Evolutionary conservation across 2,888 invertebrate genomes (phyloP), one percentile per base, ranked within the genome.

Genomic region (Tinea semifulvella): DNA sequence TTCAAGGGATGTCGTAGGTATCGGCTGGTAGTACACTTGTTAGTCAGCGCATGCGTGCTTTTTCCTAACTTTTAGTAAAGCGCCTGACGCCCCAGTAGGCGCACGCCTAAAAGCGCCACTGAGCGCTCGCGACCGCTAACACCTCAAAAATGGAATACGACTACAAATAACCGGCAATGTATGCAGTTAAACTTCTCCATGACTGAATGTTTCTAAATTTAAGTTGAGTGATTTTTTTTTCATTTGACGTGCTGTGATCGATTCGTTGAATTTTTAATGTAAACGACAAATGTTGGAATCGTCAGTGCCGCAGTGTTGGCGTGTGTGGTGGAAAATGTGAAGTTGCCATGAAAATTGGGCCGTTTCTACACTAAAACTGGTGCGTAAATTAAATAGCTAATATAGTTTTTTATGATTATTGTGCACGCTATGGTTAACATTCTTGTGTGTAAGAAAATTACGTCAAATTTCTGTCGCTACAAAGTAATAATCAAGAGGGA

Each of bases 211-310:
- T 36, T 16, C 16, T 35, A 16, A 14, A 14, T 36, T 36, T 36
- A 17, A 10, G 7, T 36, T 36, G 10, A 36, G 22, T 40, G 20
- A 19, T 19, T 40, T 40, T 40, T 40, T 40, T 17, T 14, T 40
- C 17, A 22, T 11, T 11, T 22, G 11, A 11, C 6, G 11, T 11
- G 31, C 19, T 43, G 42, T 27, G 43, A 43, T 43, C 20, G 43
- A 20, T 43, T 43, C 8, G 28, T 43, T 43, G 43, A 43, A 43
- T 43, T 43, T 43, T 43, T 43, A 43, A 43, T 43, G 43, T 25
- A 42, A 31, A 14, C 31, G 13, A 14, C 31, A 31, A 31, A 42
- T 42, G 42, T 42, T 42, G 26, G 26, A 27, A 42, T 13, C 42
- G 42, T 14, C 42, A 42, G 26, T 31, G 43, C 43, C 28, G 43